Base-by-base conservation (phyloP, 1,140 invertebrate genomes). In the Acromyrmex echinatior region DNA sequence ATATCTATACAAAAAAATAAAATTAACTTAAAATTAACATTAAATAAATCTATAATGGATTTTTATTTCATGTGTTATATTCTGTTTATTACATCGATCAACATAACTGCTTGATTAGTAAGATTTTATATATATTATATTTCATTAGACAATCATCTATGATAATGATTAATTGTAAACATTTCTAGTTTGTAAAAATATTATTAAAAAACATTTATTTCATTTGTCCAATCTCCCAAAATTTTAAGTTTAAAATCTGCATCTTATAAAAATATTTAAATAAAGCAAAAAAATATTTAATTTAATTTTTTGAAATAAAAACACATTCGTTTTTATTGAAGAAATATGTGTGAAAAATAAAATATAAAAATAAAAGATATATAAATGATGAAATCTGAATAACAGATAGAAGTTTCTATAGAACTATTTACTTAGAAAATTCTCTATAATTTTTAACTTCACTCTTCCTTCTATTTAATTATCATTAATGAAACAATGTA, bases 41-140 rank as follows among this genome's bases (percentile, higher is more conserved):
- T 66, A 21, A 25, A 76, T 39, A 58, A 74, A 74, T 74, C 6
- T 25, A 28, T 58, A 58, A 80, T 51, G 7, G 4, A 56, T 68
- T 31, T 56, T 70, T 53, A 25, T 80, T 16, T n/a, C 7, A 51
- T 51, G 12, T 53, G 6, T 80, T 53, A 9, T 16, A 12, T 9
- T 12, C n/a, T 80, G 16, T 18, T 39, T 39, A 21, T 66, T 5
- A 65, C 3, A 79, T 1, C 1, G 3, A 25, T 66, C 21, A 90
- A 78, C 94, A 78, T 94, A 95, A 9, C 92, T 86, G 68, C 87
- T 88, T 74, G 93, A 85, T 31, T 92, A 90, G 81, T 93, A 95
- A 10, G 91, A 93, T 91, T 94, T 95, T 93, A 86, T 95, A 93
- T 12, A 93, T 95, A 82, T 95, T 95, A 82, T 95, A 93, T 88